These are phyloP conservation scores for Antrozous pallidus DNA, from an alignment of 2,797 vertebrate genomes.

Conservation along the genomic window DNA sequence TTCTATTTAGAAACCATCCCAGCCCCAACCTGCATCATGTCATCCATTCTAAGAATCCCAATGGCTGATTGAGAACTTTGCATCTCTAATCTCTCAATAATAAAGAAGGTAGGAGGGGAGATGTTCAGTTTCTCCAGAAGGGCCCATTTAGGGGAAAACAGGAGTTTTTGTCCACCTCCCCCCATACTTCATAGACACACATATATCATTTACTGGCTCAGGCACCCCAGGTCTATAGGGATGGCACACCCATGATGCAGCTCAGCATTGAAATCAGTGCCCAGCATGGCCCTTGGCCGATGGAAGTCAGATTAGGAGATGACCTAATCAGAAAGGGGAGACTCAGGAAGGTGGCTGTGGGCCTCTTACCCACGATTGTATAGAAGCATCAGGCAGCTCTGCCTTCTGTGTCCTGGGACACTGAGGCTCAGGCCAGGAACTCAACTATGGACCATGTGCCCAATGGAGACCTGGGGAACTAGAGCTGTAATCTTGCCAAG, in stretches of 20 bases:
- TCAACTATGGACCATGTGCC: not conserved
- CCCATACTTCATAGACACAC: fast-evolving
- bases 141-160: not conserved
- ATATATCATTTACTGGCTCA: not conserved
- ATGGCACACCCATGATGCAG: fast-evolving
- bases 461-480: not conserved
- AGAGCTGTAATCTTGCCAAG: not conserved
- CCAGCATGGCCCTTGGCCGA: not conserved
- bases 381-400: not conserved
- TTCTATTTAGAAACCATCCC: constrained; percentile 36
- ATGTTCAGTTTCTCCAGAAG: not conserved
- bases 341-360: not conserved
- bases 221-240: not conserved
- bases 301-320: not conserved
- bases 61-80: constrained; percentile 24
- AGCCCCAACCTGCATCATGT: not conserved
- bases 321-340: not conserved
- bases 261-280: not conserved
- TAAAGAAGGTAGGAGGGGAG: not conserved
- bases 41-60: constrained; percentile 32
- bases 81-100: not conserved
- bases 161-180: not conserved
- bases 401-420: not conserved
- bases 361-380: not conserved
- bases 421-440: not conserved